phyloP scores from a whole-genome alignment of 2,797 vertebrate species.

The Prionace glauca region DNA sequence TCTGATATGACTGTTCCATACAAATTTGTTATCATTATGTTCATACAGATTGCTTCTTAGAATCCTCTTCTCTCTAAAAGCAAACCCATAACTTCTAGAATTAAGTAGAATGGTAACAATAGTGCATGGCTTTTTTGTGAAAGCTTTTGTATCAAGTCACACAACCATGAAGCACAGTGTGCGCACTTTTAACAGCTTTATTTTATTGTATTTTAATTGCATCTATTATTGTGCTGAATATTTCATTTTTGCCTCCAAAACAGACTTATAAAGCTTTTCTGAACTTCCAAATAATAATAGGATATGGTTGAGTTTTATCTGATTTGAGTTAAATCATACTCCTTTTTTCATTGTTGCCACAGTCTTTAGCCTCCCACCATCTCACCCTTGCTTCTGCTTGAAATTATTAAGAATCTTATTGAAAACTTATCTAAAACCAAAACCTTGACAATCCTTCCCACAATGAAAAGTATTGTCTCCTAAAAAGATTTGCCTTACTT shows the following conservation, averaged over 20 bases:
- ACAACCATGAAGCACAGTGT: background rate
- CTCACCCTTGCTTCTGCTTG: background rate
- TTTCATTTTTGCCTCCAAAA: background rate
- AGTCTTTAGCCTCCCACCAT: background rate
- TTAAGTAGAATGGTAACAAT: background rate
- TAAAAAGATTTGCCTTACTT: background rate
- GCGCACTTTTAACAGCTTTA: background rate
- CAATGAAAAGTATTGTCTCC: background rate
- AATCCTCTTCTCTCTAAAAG: background rate
- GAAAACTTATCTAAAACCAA: background rate
- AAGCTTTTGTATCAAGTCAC: background rate
- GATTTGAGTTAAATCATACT: background rate
- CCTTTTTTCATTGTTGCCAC: background rate
- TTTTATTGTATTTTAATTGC: background rate
- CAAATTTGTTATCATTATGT: background rate
- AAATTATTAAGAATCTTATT: background rate
- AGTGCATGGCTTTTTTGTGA: background rate
- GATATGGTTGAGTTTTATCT: background rate
- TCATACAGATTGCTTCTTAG: background rate
- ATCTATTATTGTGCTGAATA: background rate
- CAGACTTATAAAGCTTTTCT: background rate
- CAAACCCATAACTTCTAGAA: background rate
- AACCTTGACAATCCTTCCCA: background rate
- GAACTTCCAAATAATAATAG: background rate
- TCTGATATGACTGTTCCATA: background rate